phyloP scores from a whole-genome alignment of 1,140 invertebrate genomes.

The Cardiocondyla obscurior region DNA sequence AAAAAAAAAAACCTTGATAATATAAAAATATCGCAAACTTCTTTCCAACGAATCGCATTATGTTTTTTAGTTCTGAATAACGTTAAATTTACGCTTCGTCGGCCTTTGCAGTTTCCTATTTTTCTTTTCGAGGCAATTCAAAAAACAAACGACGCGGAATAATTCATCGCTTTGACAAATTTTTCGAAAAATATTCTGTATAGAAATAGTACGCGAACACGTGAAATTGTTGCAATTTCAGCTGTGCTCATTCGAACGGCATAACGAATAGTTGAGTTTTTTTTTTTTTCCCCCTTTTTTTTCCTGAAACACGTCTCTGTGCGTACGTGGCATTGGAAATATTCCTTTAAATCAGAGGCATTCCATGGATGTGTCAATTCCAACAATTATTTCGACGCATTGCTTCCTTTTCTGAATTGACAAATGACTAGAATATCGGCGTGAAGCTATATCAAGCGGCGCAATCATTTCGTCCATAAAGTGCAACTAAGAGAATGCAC shows the following conservation, averaged over 20 bases:
- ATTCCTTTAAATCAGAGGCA: constrained; percentile 54
- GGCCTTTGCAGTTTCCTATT: not conserved
- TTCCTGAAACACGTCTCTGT: constrained; percentile 12
- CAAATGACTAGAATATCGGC: constrained; percentile 26
- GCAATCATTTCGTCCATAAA: constrained; percentile 9
- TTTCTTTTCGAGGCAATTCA: not conserved
- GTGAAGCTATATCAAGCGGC: not conserved
- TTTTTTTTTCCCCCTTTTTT: too few relatives aligned
- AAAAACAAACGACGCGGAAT: constrained; percentile 3
- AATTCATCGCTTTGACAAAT: constrained; percentile 54
- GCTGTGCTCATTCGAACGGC: not conserved
- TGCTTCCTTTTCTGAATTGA: not conserved
- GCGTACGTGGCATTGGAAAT: constrained; percentile 37
- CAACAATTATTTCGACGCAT: constrained; percentile 42
- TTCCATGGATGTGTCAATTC: constrained; percentile 50
- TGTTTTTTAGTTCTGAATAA: not conserved
- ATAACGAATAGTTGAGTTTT: constrained; percentile 49
- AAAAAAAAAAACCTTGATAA: not conserved
- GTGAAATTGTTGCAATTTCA: constrained; percentile 47
- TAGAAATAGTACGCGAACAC: constrained; percentile 22
- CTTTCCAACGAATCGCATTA: not conserved
- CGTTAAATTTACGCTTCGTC: constrained; percentile 21
- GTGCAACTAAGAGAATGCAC: not conserved
- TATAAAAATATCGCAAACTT: not conserved
- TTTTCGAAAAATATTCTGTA: constrained; percentile 48